Base-by-base conservation (phyloP, 2,888 invertebrate genomes). In the Neuroscelio doddi region DNA sequence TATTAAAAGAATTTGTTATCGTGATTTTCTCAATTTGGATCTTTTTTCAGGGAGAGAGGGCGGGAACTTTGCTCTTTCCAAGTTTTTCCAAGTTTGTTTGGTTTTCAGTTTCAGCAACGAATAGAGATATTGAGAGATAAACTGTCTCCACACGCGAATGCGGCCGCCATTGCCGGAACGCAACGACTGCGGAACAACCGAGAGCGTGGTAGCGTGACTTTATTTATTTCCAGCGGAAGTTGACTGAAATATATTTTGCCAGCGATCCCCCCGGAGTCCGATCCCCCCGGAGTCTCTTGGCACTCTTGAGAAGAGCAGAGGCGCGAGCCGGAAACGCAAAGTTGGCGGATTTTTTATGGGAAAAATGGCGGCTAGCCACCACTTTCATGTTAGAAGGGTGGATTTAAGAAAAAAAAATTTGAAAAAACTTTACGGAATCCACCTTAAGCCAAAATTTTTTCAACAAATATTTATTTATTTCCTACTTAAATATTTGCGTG, bases 151-250 rank as follows among this genome's bases (percentile, higher is more conserved):
- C 75, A 73, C 75, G 77, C 77, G 75, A 77, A 76, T 76, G 49
- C 56, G 73, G 77, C 73, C 73, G 75, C 70, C 69, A 65, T 65
- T 59, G 68, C 69, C 61, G 66, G 68, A 58, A 67, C 65, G 67
- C 69, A 65, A 68, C 70, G 69, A 65, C 71, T 71, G 66, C 71
- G 72, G 75, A 73, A 69, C 70, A 70, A 74, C 56, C 61, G 58
- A 62, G 62, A 75, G 75, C 74, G 76, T 77, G 72, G 74, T 79
- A 79, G 83, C 80, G 82, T 81, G 83, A 82, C 81, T 83, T 84
- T 84, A 84, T 84, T 84, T 84, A 84, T 84, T 80, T 84, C 81
- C 78, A 83, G 71, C 84, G 84, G 84, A 84, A 84, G 80, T 81
- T 78, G 77, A 82, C 80, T 79, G 79, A 82, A 82, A 84, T 83